These are phyloP conservation scores for Cinclus mexicanus DNA, from an alignment of 2,113 vertebrate species.

Conservation along the genomic window DNA sequence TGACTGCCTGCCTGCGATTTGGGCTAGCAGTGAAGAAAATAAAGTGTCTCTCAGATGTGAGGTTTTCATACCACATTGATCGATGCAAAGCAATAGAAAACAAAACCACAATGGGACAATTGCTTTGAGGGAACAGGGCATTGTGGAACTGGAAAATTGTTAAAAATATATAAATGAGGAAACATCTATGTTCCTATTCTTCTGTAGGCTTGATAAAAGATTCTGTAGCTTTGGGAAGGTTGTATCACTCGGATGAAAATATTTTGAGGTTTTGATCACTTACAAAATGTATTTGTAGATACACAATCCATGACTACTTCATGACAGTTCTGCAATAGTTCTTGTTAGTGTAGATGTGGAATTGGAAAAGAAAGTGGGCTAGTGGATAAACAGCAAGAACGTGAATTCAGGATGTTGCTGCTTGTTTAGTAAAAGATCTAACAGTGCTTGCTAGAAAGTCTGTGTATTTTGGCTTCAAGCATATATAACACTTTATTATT, in stretches of 20 bases:
- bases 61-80: neutral
- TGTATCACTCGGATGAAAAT: neutral
- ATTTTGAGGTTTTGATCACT: neutral
- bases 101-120: neutral
- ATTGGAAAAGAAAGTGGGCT: neutral
- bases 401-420: neutral
- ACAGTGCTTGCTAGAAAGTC: neutral
- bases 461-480: slow-evolving; percentile 1
- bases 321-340: neutral
- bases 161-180: neutral
- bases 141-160: neutral
- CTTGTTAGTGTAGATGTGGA: neutral
- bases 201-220: neutral
- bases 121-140: neutral
- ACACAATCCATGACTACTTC: neutral
- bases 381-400: neutral
- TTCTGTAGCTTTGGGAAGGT: neutral
- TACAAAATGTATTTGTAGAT: neutral
- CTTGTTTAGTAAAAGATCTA: neutral
- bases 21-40: neutral
- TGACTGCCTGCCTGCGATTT: neutral
- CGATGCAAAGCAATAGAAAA: neutral
- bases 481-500: neutral
- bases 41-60: neutral
- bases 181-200: neutral